Evolutionary conservation across 2,888 invertebrate genomes (phyloP), one percentile per base, ranked within the genome.

Genomic region (Limenitis camilla): DNA sequence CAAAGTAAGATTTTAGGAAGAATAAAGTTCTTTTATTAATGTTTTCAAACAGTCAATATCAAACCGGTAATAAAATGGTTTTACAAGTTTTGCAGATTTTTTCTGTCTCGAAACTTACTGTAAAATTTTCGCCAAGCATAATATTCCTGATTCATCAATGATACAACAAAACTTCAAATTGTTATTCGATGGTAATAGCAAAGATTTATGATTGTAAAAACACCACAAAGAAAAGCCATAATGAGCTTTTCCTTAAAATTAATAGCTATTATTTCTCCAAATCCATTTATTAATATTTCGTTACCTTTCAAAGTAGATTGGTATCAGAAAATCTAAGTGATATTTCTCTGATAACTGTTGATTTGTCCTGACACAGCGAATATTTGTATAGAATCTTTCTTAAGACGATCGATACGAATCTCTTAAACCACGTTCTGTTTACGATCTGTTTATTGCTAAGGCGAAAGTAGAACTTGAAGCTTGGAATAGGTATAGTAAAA

Each of bases 361-460:
- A 36, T 32, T 28, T n/a, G 39, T 30, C 42, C 31, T 49, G 38
- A 49, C 42, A 35, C 45, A 45, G 36, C 36, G 27, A 11, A 10
- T 4, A 41, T 49, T 43, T 28, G 38, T 39, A 28, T 28, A 32
- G 38, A 31, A 40, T 36, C 31, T 40, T 40, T 29, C 30, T 46
- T 27, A 28, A 40, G 27, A 40, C 10, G 35, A 51, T 51, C 33
- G 39, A 50, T 39, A 39, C 29, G 41, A 33, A 27, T 54, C 41
- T 38, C 32, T 33, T 45, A 49, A 40, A 11, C 49, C 39, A 50
- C 11, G 47, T 48, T 55, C 45, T 55, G 52, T 55, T 58, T 56
- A 59, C 49, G 55, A 59, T 53, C 50, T 46, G 53, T 56, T 59
- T 56, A 57, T 53, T 39, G 55, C 55, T 53, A 33, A 49, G 54